Percentiles rank a stretch among this genome's conserved stretches.
Evolutionary conservation across 2,888 invertebrate species (phyloP).

Genomic region (Holacanthella duospinosa): DNA sequence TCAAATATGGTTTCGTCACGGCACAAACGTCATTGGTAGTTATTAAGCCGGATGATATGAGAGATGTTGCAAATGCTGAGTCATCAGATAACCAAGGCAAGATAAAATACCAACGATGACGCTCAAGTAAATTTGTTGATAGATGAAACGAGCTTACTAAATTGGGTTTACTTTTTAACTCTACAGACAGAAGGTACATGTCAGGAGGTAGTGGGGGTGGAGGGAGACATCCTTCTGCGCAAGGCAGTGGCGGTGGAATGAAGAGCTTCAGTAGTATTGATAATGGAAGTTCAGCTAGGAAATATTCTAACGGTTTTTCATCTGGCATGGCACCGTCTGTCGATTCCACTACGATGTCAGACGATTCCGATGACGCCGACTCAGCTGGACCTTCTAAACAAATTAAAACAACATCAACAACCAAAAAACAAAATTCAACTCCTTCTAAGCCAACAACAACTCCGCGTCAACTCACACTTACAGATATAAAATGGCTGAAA

Average conservation of each 20-base stretch:
- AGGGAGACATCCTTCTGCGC: too few species aligned
- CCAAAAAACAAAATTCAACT: background rate
- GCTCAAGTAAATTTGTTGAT: too few species aligned
- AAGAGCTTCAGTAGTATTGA: background rate
- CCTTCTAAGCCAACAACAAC: too few species aligned
- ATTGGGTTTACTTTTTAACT: too few species aligned
- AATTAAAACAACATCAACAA: background rate
- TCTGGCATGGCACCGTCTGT: too few species aligned
- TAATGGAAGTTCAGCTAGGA: too few species aligned
- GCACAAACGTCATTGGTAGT: constrained; percentile 58
- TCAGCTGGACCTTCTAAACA: background rate
- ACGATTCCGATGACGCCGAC: background rate
- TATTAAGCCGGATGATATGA: constrained; percentile 51
- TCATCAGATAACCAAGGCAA: constrained; percentile 6
- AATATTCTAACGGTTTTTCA: too few species aligned
- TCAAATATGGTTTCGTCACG: constrained; percentile 58
- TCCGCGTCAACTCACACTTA: background rate
- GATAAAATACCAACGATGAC: background rate
- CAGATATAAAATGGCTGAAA: background rate
- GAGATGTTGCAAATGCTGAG: constrained; percentile 26
- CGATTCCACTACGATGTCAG: background rate
- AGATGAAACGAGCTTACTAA: too few species aligned
- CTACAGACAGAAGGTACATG: background rate
- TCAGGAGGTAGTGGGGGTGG: background rate
- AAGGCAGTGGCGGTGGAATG: background rate